Percentiles rank a stretch among this genome's conserved stretches.
phyloP scores from a whole-genome alignment of 2,113 vertebrate genomes.

The Dasyurus viverrinus region DNA sequence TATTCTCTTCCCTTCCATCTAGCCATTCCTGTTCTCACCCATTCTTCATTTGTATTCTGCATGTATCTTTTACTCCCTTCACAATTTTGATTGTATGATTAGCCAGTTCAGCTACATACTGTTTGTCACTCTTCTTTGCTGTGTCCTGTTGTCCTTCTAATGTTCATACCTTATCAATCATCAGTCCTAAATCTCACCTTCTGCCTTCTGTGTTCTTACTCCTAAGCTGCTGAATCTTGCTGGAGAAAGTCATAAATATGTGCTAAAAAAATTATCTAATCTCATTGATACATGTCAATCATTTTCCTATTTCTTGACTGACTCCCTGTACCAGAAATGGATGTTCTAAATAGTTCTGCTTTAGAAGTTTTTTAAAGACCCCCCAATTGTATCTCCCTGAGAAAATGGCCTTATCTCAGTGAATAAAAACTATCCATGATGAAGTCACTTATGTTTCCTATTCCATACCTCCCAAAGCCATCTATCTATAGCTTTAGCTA shows the following conservation, averaged over 20 bases:
- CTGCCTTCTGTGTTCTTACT: neutral
- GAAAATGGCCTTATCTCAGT: neutral
- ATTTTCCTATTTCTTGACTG: neutral
- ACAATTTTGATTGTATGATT: neutral
- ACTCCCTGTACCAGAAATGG: neutral
- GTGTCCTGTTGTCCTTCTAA: neutral
- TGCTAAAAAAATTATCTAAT: neutral
- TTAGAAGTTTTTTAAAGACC: neutral
- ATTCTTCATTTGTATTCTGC: neutral
- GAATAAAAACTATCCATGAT: neutral
- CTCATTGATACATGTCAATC: neutral
- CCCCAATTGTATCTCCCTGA: neutral
- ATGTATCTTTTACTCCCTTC: neutral
- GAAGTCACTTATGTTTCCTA: neutral
- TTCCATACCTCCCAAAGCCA: neutral
- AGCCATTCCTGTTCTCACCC: neutral
- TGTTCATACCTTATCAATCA: neutral
- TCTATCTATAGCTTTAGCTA: neutral
- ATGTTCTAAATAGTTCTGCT: neutral
- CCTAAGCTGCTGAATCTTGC: neutral
- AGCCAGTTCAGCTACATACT: neutral
- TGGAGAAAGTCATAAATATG: neutral
- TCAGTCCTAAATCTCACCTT: neutral
- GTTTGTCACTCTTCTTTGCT: neutral
- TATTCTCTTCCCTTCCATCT: neutral